These are phyloP conservation scores for Ammodytes marinus DNA, from an alignment of 2,113 vertebrate genomes.

Conservation along the genomic window DNA sequence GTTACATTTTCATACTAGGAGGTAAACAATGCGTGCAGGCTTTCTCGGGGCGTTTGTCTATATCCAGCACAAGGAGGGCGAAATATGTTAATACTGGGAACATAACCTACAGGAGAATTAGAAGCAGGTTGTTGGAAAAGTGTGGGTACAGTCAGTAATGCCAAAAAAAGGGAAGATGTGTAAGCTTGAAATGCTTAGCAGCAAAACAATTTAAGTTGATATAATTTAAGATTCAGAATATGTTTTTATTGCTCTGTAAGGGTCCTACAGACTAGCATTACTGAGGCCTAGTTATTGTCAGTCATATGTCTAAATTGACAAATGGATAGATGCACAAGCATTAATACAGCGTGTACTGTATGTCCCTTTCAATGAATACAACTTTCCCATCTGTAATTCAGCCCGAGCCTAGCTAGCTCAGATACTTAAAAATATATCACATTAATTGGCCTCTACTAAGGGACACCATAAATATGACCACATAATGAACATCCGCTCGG, in stretches of 20 bases:
- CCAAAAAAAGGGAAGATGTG: constrained; percentile 4
- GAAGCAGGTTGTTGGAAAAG: constrained; percentile 13
- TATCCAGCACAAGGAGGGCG: constrained; percentile 30
- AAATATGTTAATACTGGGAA: constrained; percentile 53
- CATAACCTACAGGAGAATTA: constrained; percentile 30
- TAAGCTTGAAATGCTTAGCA: constrained; percentile 11
- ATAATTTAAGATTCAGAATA: too few species aligned
- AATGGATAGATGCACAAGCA: constrained; percentile 8
- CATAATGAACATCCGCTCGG: constrained; percentile 75
- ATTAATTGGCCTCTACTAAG: constrained; percentile 59
- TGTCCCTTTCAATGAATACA: constrained; percentile 29
- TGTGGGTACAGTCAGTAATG: not conserved
- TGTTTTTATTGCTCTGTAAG: not conserved
- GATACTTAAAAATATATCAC: constrained; percentile 73
- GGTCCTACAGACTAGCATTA: not conserved
- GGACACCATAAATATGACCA: constrained; percentile 74
- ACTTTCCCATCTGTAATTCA: constrained; percentile 37
- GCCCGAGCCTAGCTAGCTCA: constrained; percentile 44
- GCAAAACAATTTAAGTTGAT: not conserved
- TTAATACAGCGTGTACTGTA: not conserved
- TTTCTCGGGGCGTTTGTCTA: constrained; percentile 53
- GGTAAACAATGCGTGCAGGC: constrained; percentile 42
- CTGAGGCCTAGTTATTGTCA: not conserved
- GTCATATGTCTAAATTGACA: constrained; percentile 1
- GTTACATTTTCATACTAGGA: constrained; percentile 39